A percentile compares a stretch with the other conserved stretches of the same genome.
Evolutionary conservation across 2,888 invertebrate species (phyloP).

Genomic region (Morpho achilles): DNA sequence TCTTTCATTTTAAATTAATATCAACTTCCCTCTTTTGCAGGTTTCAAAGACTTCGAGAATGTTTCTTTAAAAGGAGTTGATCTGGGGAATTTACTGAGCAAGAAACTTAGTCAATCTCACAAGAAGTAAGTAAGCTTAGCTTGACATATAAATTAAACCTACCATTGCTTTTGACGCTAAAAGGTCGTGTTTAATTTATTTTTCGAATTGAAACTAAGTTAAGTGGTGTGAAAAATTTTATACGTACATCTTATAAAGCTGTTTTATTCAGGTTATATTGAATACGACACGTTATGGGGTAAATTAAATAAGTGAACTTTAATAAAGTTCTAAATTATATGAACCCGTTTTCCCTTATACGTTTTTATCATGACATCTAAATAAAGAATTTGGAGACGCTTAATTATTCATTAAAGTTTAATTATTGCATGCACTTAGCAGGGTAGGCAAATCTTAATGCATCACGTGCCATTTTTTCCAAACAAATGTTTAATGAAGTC

Average conservation of each 20-base stretch:
- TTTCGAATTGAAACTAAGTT: slow-evolving; percentile 3
- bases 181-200: slow-evolving; percentile 4
- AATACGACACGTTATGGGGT: too few relatives aligned
- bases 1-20: not conserved
- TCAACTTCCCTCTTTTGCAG: slow-evolving; percentile 35
- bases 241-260: not conserved
- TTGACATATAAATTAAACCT: slow-evolving; percentile 18
- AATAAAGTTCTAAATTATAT: too few relatives aligned
- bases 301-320: too few relatives aligned
- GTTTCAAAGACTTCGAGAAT: slow-evolving; percentile 31
- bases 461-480: too few relatives aligned
- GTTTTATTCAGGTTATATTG: too few relatives aligned
- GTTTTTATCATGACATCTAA: too few relatives aligned
- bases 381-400: too few relatives aligned
- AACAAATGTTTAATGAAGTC: too few relatives aligned
- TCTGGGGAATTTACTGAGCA: slow-evolving; percentile 41
- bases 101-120: slow-evolving; percentile 37
- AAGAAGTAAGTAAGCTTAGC: slow-evolving; percentile 45
- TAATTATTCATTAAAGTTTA: too few relatives aligned
- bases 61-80: slow-evolving; percentile 27
- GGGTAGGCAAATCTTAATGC: too few relatives aligned
- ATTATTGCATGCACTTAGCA: too few relatives aligned
- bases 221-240: not conserved
- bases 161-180: slow-evolving; percentile 1
- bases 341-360: too few relatives aligned